These are phyloP conservation scores for Dicycla oo DNA, from an alignment of 2,888 invertebrate genomes.

Conservation along the genomic window DNA sequence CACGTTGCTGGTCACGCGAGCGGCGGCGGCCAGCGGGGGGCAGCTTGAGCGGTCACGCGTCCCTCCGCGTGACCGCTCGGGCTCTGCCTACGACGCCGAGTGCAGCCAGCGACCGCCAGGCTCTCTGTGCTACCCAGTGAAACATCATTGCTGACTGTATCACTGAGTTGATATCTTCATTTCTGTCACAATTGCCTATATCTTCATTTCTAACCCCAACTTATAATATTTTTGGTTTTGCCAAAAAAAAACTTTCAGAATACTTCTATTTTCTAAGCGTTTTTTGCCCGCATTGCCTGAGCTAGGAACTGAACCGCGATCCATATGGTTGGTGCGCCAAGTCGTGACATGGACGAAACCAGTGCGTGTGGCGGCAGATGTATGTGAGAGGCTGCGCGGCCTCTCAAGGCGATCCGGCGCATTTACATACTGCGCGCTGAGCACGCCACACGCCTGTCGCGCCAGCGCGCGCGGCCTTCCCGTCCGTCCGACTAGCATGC, in stretches of 20 bases:
- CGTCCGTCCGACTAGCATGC: not conserved
- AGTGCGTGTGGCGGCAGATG: slow-evolving; percentile 36
- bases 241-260: not conserved
- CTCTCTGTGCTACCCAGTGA: slow-evolving; percentile 6
- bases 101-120: slow-evolving; percentile 12
- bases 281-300: not conserved
- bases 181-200: not conserved
- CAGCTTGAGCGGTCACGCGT: slow-evolving; percentile 36
- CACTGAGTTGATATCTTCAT: not conserved
- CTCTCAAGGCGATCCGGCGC: slow-evolving; percentile 68
- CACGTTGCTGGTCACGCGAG: slow-evolving; percentile 61
- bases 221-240: not conserved
- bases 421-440: slow-evolving; percentile 60
- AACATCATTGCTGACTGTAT: not conserved
- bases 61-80: slow-evolving; percentile 44
- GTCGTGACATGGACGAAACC: slow-evolving; percentile 4
- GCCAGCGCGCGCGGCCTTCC: not conserved
- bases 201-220: not conserved
- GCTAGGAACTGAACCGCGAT: slow-evolving; percentile 14
- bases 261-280: too few relatives aligned
- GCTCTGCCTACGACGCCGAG: slow-evolving; percentile 5
- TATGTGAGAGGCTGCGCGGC: slow-evolving; percentile 45
- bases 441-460: slow-evolving; percentile 11
- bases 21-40: slow-evolving; percentile 13
- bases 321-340: slow-evolving; percentile 3